These are phyloP conservation scores for Cherax quadricarinatus DNA, from an alignment of 1,140 invertebrate genomes.

Conservation along the genomic window DNA sequence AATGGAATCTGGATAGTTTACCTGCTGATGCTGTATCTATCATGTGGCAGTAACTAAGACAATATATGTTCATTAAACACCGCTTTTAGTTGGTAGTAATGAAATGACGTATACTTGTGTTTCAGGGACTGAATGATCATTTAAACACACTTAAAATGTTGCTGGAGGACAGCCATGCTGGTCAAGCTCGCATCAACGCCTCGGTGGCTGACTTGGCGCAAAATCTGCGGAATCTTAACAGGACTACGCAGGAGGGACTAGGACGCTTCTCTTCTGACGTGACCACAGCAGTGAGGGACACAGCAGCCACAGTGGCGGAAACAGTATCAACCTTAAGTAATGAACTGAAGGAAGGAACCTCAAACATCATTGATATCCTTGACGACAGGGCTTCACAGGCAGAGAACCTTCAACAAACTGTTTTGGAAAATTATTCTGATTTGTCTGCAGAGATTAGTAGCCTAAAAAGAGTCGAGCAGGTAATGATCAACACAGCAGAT, in stretches of 20 bases:
- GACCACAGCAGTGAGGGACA: constrained; percentile 31
- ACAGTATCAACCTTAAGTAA: constrained; percentile 12
- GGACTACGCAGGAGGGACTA: constrained; percentile 46
- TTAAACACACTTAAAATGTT: constrained; percentile 53
- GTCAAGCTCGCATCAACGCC: constrained; percentile 49
- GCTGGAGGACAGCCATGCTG: constrained; percentile 56
- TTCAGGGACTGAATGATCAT: constrained; percentile 64
- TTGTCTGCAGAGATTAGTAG: constrained; percentile 73
- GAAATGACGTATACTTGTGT: background rate
- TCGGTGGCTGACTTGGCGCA: constrained; percentile 44
- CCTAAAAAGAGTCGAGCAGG: constrained; percentile 86
- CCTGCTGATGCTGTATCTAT: background rate
- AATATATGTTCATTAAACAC: background rate
- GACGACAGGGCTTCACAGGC: constrained; percentile 69
- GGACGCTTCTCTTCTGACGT: constrained; percentile 40
- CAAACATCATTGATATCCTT: constrained; percentile 62
- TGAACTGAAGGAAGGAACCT: constrained; percentile 40
- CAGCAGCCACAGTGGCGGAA: constrained; percentile 10
- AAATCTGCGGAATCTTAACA: constrained; percentile 39
- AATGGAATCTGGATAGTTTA: too few relatives aligned
- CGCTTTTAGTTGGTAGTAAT: too few relatives aligned
- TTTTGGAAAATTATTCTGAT: constrained; percentile 69
- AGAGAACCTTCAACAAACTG: constrained; percentile 71
- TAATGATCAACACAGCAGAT: constrained; percentile 90
- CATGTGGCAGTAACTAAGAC: background rate